Evolutionary conservation across 1,140 invertebrate genomes (phyloP).

Genomic region (Saccostrea glomerata): DNA sequence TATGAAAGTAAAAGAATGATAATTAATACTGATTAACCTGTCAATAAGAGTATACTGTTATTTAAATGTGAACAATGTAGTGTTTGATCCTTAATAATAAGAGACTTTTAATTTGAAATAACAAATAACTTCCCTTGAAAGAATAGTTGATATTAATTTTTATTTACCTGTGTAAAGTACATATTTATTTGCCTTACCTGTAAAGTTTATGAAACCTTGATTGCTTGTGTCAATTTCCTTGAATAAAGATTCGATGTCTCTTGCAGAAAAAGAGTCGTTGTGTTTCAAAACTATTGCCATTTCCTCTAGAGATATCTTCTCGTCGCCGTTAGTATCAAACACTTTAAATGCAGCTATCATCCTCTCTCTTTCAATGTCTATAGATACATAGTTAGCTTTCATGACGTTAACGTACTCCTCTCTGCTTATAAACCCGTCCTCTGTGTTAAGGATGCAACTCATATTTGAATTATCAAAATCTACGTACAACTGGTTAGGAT

Average conservation of each 20-base stretch:
- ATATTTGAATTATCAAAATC: background rate
- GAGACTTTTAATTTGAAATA: no score
- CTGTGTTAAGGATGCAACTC: background rate
- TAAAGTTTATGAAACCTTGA: background rate
- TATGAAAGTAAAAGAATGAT: background rate
- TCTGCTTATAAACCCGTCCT: slow-evolving; percentile 47
- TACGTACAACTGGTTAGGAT: no score
- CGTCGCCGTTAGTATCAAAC: slow-evolving; percentile 41
- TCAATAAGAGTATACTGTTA: no score
- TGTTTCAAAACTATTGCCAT: background rate
- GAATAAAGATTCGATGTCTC: background rate
- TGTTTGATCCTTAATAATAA: no score
- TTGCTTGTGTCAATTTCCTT: background rate
- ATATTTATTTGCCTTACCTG: background rate
- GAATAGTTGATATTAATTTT: no score
- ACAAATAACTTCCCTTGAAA: no score
- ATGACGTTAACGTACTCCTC: slow-evolving; percentile 51
- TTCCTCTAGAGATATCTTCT: slow-evolving; percentile 3
- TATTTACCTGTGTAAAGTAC: no score
- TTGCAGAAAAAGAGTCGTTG: background rate
- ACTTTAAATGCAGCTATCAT: slow-evolving; percentile 50
- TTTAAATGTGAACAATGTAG: no score
- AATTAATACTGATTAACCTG: no score
- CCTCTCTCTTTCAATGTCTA: slow-evolving; percentile 52
- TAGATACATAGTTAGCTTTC: slow-evolving; percentile 46